Evolutionary conservation across 2,113 vertebrate species (phyloP).

Genomic region (Shinisaurus crocodilurus): DNA sequence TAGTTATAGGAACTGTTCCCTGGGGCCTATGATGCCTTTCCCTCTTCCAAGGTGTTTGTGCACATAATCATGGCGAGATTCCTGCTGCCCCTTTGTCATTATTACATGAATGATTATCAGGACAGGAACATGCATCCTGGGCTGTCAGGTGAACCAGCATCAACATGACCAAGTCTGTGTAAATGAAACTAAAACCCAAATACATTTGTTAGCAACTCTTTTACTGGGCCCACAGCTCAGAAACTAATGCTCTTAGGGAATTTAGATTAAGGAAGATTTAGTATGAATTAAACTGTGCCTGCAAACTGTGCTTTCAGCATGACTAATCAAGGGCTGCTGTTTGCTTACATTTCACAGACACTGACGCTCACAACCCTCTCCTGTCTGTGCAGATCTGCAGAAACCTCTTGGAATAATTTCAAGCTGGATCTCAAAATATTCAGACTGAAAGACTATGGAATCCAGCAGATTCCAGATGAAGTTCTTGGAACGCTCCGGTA

Average conservation of each 20-base stretch:
- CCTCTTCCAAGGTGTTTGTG: neutral
- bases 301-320: neutral
- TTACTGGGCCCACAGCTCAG: neutral
- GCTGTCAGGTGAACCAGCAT: neutral
- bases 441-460: neutral
- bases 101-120: neutral
- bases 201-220: neutral
- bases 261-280: neutral
- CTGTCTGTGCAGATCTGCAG: neutral
- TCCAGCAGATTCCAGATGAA: neutral
- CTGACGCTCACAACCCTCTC: neutral
- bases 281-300: neutral
- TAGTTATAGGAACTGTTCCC: neutral
- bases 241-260: neutral
- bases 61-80: no score
- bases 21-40: neutral
- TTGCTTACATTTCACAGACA: neutral
- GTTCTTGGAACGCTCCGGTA: neutral
- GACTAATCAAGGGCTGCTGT: neutral
- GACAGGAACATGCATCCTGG: neutral
- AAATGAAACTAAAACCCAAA: neutral
- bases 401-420: neutral
- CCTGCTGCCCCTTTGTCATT: no score
- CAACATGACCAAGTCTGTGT: no score
- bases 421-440: neutral